Evolutionary conservation across 2,797 vertebrate species (phyloP), one percentile per base, ranked within the genome.

Genomic region (Dryobates pubescens): DNA sequence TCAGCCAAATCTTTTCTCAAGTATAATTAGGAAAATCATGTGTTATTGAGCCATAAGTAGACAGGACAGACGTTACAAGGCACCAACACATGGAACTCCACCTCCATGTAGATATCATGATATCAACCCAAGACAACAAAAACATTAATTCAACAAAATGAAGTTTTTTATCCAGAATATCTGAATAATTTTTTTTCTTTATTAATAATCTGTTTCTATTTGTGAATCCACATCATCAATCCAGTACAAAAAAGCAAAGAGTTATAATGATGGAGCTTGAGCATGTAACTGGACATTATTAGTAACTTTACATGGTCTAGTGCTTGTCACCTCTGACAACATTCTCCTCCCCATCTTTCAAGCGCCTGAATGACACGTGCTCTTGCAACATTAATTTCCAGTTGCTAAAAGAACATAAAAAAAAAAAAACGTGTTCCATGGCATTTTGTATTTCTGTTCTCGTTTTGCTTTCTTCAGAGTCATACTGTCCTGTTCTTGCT

Each of bases 351-450:
- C n/a, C 64, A 74, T 7, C 62, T 29, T 69, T 27, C 72, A 77
- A 41, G n/a, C 0, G 0, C 11, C 38, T 20, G 3, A 80, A 51
- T 9, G 13, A 71, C 69, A 92, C 1, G 0, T 51, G 54, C 45
- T 45, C 51, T n/a, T 69, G 54, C 70, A 77, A 83, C 43, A 72
- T 2, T 56, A 22, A 74, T 80, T 82, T 80, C 78, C 81, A 87
- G 29, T 53, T 41, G 54, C 19, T 19, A n/a, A 34, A 81, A 74
- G 17, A 58, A 69, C 34, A 76, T 13, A n/a, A 65, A 34, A 65
- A 62, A 65, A 34, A 65, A 62, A 29, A 84, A 85, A 8, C 54
- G 9, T 77, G 20, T 80, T 62, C 36, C 29, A 45, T 82, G 29
- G 41, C 59, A 56, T 64, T 82, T 6, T 41, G 17, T 16, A 51